phyloP scores from a whole-genome alignment of 2,888 invertebrate genomes.

The Eupeodes latifasciatus region DNA sequence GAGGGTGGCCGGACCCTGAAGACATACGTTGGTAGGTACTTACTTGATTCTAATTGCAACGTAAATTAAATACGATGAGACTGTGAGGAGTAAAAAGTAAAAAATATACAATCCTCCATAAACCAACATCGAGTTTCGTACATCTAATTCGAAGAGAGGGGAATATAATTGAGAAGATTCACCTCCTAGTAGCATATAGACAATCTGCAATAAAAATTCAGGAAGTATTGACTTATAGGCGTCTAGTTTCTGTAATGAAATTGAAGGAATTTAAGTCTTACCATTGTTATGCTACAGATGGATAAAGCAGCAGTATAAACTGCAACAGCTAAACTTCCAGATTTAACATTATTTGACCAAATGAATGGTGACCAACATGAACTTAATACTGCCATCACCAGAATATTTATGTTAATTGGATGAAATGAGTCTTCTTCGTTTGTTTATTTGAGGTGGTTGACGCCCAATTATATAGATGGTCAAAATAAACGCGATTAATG shows the following conservation, averaged over 20 bases:
- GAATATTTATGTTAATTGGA: slow-evolving; percentile 3
- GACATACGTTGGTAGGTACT: slow-evolving; percentile 1
- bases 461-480: background rate
- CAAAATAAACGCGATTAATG: background rate
- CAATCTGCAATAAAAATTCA: slow-evolving; percentile 83
- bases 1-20: too few species aligned
- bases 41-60: slow-evolving; percentile 82
- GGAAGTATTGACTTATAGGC: background rate
- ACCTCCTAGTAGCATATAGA: slow-evolving; percentile 93
- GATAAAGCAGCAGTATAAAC: slow-evolving; percentile 91
- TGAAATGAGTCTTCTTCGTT: background rate
- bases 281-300: slow-evolving; percentile 89
- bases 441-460: background rate
- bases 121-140: slow-evolving; percentile 89
- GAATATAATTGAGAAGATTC: slow-evolving; percentile 95
- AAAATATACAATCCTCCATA: slow-evolving; percentile 86
- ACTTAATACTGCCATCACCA: slow-evolving; percentile 88
- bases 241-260: background rate
- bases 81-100: slow-evolving; percentile 83
- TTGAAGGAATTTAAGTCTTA: slow-evolving; percentile 59
- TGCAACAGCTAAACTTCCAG: slow-evolving; percentile 91
- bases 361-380: slow-evolving; percentile 96
- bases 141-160: slow-evolving; percentile 94
- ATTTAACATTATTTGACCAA: slow-evolving; percentile 91
- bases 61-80: slow-evolving; percentile 85